A percentile compares a stretch with the other conserved stretches of the same genome.
Conservation (phyloP, 1,140 invertebrate genomes). For the Drosophila sp. region DNA sequence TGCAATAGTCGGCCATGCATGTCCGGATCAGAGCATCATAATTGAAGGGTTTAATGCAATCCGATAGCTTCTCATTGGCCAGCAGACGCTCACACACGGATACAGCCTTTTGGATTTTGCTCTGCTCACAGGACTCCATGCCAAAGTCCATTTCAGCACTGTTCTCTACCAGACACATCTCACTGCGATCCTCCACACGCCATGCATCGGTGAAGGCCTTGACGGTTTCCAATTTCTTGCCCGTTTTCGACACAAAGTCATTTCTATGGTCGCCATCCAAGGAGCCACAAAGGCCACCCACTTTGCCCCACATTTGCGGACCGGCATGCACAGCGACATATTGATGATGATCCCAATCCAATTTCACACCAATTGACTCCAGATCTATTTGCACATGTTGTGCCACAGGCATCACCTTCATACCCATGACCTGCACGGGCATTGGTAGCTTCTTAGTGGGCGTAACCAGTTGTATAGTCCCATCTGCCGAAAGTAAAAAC, state of each 20-base stretch:
- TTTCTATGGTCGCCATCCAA: constrained; percentile 88
- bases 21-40: constrained; percentile 84
- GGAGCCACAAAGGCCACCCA: constrained; percentile 91
- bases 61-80: constrained; percentile 86
- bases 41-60: constrained; percentile 85
- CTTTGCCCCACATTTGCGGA: constrained; percentile 89
- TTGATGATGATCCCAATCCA: constrained; percentile 90
- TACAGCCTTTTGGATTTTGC: constrained; percentile 84
- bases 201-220: constrained; percentile 85
- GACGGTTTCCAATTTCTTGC: constrained; percentile 74
- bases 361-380: constrained; percentile 87
- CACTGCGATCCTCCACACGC: constrained; percentile 84
- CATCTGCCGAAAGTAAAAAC: constrained; percentile 71
- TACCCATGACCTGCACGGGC: constrained; percentile 87
- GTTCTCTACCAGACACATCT: constrained; percentile 74
- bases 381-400: constrained; percentile 87
- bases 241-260: constrained; percentile 87
- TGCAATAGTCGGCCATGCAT: constrained; percentile 91
- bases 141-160: constrained; percentile 67
- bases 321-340: constrained; percentile 87
- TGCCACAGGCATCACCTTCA: constrained; percentile 88
- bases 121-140: constrained; percentile 62
- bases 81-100: constrained; percentile 87
- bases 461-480: constrained; percentile 84
- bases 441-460: constrained; percentile 85